These are phyloP conservation scores for Anaspis maculata DNA, from an alignment of 2,888 invertebrate genomes.

Conservation along the genomic window DNA sequence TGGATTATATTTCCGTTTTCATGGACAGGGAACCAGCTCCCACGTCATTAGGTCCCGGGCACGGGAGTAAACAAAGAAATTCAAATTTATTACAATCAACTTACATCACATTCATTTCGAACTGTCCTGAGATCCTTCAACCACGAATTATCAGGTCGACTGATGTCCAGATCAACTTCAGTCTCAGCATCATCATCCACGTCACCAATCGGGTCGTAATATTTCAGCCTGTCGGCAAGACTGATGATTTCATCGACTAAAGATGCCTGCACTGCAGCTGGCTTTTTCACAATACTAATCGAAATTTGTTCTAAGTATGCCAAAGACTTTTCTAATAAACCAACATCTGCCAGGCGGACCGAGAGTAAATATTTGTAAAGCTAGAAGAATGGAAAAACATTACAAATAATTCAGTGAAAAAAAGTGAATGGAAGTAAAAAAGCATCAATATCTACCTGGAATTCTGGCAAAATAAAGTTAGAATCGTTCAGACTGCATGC, in stretches of 20 bases:
- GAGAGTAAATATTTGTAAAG: slow-evolving; percentile 80
- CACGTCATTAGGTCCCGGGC: too few relatives aligned
- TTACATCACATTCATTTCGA: slow-evolving; percentile 41
- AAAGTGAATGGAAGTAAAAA: too few relatives aligned
- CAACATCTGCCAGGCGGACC: slow-evolving; percentile 66
- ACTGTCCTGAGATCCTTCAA: slow-evolving; percentile 45
- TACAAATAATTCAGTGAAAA: background rate
- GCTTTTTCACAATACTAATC: slow-evolving; percentile 53
- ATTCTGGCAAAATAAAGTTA: slow-evolving; percentile 61
- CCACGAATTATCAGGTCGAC: slow-evolving; percentile 50
- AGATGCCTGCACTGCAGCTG: slow-evolving; percentile 44
- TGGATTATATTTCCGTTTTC: too few relatives aligned
- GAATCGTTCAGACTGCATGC: slow-evolving; percentile 73
- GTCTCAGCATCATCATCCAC: slow-evolving; percentile 29
- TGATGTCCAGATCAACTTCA: slow-evolving; percentile 29
- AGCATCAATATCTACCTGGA: slow-evolving; percentile 66
- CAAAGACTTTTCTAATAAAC: slow-evolving; percentile 70
- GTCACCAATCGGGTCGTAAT: slow-evolving; percentile 38
- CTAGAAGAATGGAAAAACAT: slow-evolving; percentile 41
- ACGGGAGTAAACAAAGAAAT: too few relatives aligned
- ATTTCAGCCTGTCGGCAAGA: slow-evolving; percentile 40
- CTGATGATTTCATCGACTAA: slow-evolving; percentile 48
- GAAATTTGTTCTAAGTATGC: slow-evolving; percentile 78
- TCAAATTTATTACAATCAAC: background rate
- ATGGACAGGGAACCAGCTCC: too few relatives aligned